These are phyloP conservation scores for Muscidifurax raptorellus DNA, from an alignment of 1,140 invertebrate species.

Conservation along the genomic window DNA sequence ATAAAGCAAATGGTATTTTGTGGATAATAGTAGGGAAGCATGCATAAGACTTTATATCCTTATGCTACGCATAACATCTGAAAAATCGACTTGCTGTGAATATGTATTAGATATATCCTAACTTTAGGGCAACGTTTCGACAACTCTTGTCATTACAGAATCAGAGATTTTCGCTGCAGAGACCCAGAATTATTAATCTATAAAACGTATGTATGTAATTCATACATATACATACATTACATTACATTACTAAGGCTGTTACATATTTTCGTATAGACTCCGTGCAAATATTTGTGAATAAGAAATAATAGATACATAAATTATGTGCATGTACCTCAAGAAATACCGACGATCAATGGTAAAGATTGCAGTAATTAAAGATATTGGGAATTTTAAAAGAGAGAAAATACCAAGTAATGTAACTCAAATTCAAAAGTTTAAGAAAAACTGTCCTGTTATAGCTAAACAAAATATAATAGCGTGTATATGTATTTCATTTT, in stretches of 20 bases:
- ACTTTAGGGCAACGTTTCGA: no score
- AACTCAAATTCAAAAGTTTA: neutral
- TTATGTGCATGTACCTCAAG: neutral
- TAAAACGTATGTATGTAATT: neutral
- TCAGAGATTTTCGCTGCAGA: no score
- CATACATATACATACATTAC: no score
- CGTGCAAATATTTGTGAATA: neutral
- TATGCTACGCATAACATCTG: no score
- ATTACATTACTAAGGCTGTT: neutral
- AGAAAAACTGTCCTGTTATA: neutral
- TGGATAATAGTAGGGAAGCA: no score
- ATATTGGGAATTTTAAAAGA: neutral
- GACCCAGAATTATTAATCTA: neutral
- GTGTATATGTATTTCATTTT: neutral
- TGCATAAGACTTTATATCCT: no score
- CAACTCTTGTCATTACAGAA: no score
- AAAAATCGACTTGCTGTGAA: no score
- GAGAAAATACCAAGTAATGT: neutral
- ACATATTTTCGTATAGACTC: slow-evolving; percentile 30
- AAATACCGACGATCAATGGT: neutral
- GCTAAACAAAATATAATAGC: neutral
- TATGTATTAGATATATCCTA: no score
- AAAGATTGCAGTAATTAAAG: neutral
- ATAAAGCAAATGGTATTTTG: no score
- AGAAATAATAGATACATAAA: neutral